Percentiles rank a stretch among this genome's conserved stretches.
Conservation (phyloP, 2,113 vertebrate species). For the Serilophus lunatus region DNA sequence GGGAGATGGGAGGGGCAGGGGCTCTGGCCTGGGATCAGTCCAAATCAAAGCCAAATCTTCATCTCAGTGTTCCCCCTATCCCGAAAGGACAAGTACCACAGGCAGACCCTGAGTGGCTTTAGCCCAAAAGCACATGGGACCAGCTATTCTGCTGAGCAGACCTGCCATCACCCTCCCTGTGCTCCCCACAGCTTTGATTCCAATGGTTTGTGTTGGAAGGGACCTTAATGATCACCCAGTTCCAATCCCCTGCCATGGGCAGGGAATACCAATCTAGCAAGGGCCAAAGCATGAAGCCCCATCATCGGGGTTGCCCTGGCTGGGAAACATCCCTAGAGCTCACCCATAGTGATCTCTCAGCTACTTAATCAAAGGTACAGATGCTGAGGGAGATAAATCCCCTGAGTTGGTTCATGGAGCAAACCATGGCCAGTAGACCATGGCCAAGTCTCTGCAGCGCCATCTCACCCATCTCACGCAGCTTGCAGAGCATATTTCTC, state of each 20-base stretch:
- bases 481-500: neutral
- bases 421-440: neutral
- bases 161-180: neutral
- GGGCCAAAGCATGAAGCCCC: neutral
- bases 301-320: neutral
- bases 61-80: accelerated
- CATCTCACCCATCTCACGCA: accelerated
- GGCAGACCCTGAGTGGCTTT: neutral
- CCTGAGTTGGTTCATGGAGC: neutral
- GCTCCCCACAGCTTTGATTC: neutral
- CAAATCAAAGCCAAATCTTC: neutral
- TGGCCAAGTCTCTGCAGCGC: neutral
- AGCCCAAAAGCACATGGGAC: accelerated
- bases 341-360: neutral
- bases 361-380: neutral
- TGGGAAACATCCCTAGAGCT: neutral
- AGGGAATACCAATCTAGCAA: neutral
- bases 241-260: neutral
- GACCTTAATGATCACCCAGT: neutral
- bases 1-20: neutral
- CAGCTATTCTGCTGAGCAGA: neutral
- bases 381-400: accelerated
- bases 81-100: neutral
- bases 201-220: neutral
- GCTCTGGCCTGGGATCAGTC: neutral